Percentiles rank a stretch among this genome's conserved stretches.
These are phyloP conservation scores for Chironomus riparius DNA, from an alignment of 2,888 invertebrate species.

Conservation along the genomic window DNA sequence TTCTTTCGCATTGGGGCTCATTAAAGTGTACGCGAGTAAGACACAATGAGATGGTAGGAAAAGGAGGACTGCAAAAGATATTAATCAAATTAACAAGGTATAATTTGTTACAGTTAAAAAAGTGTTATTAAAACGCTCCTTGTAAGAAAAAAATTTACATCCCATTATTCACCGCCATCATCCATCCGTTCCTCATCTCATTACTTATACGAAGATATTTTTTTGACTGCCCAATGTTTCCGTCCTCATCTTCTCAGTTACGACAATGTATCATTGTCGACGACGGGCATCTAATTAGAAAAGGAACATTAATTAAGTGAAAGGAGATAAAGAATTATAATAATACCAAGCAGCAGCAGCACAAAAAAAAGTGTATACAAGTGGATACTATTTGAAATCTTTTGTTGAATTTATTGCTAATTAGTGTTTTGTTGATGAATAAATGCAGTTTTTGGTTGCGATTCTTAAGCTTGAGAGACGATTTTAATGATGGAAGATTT, in stretches of 20 bases:
- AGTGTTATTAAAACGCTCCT: conserved; percentile 22
- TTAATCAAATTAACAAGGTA: conserved; percentile 27
- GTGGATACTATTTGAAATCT: conserved; percentile 14
- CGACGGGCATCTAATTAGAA: conserved; percentile 21
- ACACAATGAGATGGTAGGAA: too few species aligned
- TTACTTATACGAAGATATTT: background rate
- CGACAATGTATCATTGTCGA: background rate
- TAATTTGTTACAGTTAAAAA: conserved; percentile 23
- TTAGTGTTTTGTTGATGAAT: background rate
- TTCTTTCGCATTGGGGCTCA: too few species aligned
- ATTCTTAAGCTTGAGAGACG: too few species aligned
- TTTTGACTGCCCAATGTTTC: background rate
- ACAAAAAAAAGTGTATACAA: background rate
- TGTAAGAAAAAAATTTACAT: background rate
- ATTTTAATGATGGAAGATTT: too few species aligned
- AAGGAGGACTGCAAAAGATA: conserved; percentile 15
- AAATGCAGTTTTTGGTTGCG: too few species aligned
- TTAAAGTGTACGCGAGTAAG: too few species aligned
- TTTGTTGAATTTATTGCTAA: conserved; percentile 7
- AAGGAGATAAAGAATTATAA: background rate
- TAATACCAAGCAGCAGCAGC: conserved; percentile 1
- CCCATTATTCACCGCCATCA: conserved; percentile 14
- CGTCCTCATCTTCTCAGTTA: background rate
- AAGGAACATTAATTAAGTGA: conserved; percentile 21
- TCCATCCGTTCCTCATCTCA: background rate